phyloP scores from a whole-genome alignment of 2,113 vertebrate species.

The Mesitornis unicolor region DNA sequence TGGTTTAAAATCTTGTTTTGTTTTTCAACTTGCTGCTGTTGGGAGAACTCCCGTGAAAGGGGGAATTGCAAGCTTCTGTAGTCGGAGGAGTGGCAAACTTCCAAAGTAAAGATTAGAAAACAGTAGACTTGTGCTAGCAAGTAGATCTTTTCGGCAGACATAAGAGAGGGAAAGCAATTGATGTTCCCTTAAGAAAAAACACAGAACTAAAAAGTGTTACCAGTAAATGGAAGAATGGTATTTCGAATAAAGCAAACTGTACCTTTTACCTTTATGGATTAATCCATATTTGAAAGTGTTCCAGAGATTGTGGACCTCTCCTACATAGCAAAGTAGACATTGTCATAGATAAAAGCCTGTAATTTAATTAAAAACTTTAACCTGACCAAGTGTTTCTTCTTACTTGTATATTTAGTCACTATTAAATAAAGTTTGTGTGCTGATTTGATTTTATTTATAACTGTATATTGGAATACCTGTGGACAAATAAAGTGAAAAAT shows the following conservation, averaged over 20 bases:
- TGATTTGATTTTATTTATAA: background rate
- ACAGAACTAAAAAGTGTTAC: background rate
- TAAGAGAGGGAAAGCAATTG: background rate
- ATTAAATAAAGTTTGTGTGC: background rate
- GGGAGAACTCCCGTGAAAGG: background rate
- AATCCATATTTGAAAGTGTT: background rate
- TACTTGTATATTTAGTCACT: background rate
- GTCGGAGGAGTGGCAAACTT: background rate
- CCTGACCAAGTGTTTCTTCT: background rate
- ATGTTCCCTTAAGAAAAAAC: background rate
- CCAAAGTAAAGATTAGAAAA: conserved; percentile 3
- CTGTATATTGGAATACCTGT: background rate
- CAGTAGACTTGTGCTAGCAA: background rate
- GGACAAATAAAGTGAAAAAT: background rate
- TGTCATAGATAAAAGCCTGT: background rate
- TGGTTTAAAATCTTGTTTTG: background rate
- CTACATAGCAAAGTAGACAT: background rate
- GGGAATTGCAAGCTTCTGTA: background rate
- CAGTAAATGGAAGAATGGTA: background rate
- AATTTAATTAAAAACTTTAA: background rate
- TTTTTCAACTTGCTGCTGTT: background rate
- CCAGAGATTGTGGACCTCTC: accelerated
- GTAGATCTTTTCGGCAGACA: background rate
- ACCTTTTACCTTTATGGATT: background rate
- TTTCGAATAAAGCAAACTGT: background rate